These are phyloP conservation scores for Ips nitidus DNA, from an alignment of 1,140 invertebrate genomes.

Conservation along the genomic window DNA sequence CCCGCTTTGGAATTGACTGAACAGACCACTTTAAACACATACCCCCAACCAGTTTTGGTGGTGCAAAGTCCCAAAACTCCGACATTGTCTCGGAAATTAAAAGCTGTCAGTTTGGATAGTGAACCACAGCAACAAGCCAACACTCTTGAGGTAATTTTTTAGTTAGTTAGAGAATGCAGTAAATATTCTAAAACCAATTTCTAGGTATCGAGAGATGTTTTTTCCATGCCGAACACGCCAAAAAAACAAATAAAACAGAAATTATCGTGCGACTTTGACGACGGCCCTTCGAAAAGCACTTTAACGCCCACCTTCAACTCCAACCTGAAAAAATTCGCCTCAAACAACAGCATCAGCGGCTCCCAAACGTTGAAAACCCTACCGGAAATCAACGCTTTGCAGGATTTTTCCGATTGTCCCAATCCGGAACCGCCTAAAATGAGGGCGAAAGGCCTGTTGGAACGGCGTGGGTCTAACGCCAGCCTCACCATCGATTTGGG, in stretches of 20 bases:
- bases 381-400: constrained; percentile 65
- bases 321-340: constrained; percentile 51
- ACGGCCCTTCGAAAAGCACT: constrained; percentile 39
- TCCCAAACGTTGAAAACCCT: constrained; percentile 61
- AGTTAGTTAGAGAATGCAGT: not conserved
- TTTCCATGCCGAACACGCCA: constrained; percentile 52
- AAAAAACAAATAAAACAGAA: constrained; percentile 48
- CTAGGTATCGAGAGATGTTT: constrained; percentile 47
- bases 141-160: constrained; percentile 37
- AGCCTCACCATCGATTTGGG: constrained; percentile 68
- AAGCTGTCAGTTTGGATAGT: constrained; percentile 52
- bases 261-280: constrained; percentile 44
- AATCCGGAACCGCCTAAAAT: constrained; percentile 55
- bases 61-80: constrained; percentile 52
- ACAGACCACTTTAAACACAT: constrained; percentile 34
- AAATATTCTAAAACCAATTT: not conserved
- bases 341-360: constrained; percentile 51
- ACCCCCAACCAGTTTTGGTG: constrained; percentile 46
- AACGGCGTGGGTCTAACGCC: constrained; percentile 82
- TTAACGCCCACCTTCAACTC: constrained; percentile 42
- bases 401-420: constrained; percentile 59
- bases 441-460: constrained; percentile 65
- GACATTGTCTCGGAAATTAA: constrained; percentile 50
- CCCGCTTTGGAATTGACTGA: constrained; percentile 42
- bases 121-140: constrained; percentile 44